These are phyloP conservation scores for Sitodiplosis mosellana DNA, from an alignment of 1,140 invertebrate genomes.

Conservation along the genomic window DNA sequence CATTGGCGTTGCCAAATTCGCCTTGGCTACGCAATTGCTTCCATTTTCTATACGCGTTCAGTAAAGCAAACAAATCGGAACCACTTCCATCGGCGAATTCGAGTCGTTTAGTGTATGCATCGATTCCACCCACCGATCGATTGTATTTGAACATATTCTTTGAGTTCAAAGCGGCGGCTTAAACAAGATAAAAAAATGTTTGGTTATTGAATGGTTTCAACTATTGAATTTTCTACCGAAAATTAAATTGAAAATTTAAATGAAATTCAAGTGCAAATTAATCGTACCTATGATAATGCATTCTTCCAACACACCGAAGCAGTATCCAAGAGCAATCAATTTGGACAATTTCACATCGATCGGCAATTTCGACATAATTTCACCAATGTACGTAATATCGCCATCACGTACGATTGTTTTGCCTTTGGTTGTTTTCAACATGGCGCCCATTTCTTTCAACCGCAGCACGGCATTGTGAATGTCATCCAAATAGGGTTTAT, in stretches of 20 bases:
- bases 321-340: conserved; percentile 71
- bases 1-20: too few relatives aligned
- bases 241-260: too few relatives aligned
- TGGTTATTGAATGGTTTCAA: too few relatives aligned
- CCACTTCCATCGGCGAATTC: conserved; percentile 61
- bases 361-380: conserved; percentile 64
- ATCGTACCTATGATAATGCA: conserved; percentile 66
- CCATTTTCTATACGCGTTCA: conserved; percentile 58
- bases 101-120: conserved; percentile 58
- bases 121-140: too few relatives aligned
- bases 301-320: conserved; percentile 71
- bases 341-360: conserved; percentile 67
- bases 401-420: conserved; percentile 50
- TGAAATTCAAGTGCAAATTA: too few relatives aligned
- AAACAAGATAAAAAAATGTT: too few relatives aligned
- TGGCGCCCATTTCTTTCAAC: conserved; percentile 68
- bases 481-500: conserved; percentile 69
- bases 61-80: conserved; percentile 68
- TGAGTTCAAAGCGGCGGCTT: too few relatives aligned
- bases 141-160: too few relatives aligned
- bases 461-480: conserved; percentile 61
- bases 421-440: conserved; percentile 37
- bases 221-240: too few relatives aligned
- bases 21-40: too few relatives aligned
- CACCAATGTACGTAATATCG: conserved; percentile 75